Base-by-base conservation (phyloP, 2,888 invertebrate genomes). In the Tenthredo distinguenda region DNA sequence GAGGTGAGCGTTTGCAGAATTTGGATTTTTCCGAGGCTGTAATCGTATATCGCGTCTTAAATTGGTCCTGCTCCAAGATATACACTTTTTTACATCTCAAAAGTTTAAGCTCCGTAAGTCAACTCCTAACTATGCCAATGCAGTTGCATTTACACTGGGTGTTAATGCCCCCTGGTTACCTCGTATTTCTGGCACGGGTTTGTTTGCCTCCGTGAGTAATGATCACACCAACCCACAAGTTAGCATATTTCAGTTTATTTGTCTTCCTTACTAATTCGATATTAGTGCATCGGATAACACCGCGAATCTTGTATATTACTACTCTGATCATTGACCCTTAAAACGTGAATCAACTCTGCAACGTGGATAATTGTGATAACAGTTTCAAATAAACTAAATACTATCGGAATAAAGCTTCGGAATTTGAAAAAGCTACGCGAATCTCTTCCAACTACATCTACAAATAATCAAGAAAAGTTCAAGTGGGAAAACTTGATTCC, bases 251-350 rank as follows among this genome's bases (percentile, higher is more conserved):
- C 34, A 55, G 58, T 81, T 81, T 62, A 81, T 81, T 81, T 81
- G 5, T 58, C 62, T 58, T 81, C 2, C 12, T 62, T 62, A 40
- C 40, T 81, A 81, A 81, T 81, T 40, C 62, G 62, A 40, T 62
- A 81, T 62, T 62, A n/a, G 40, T 21, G 58, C 81, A 34, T 81
- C 12, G 21, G 18, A 40, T 81, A 62, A 81, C 21, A 12, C 81
- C 31, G 12, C 40, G 10, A 7, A 55, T 55, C 34, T 21, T 6
- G 77, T 81, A 62, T 81, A 68, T 18, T 68, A 40, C 58, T 43
- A 81, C 81, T 62, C 18, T 62, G 81, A 81, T n/a, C 81, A 81
- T 81, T 81, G 81, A 81, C 81, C 81, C 81, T 40, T 50, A 81
- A 81, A 26, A 3, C 21, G 21, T 12, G 21, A 34, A 81, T 21